Base-by-base conservation (phyloP, 1,140 invertebrate species). In the Hylyphantes graminicola region DNA sequence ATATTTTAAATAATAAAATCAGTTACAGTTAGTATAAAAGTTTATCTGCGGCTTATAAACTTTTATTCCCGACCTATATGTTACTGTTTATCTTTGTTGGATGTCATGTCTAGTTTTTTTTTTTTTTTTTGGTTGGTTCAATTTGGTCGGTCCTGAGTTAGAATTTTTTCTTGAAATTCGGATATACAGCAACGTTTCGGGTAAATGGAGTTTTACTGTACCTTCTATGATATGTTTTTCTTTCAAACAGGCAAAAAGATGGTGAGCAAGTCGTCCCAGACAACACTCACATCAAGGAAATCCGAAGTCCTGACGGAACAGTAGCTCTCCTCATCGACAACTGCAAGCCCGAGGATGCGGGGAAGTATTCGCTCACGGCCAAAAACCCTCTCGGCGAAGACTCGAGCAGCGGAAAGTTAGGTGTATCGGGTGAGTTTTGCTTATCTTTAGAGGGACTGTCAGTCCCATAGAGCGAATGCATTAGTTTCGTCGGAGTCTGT, bases 281-380 rank as follows among this genome's bases (percentile, higher is more conserved):
- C 63, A 55, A 73, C 13, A 17, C 55, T 6, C 78, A 86, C 55
- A 59, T 85, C 15, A 88, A 87, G 79, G 81, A 87, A 17, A 86
- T 87, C 11, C 63, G 86, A n/a, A 87, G 87, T 21, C 83, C 87
- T 10, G 87, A 90, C 73, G 88, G 87, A 15, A 88, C 88, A 50
- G 87, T 90, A 74, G 89, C 87, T 59, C 70, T 92, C 54, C 88
- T 90, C 13, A 91, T 92, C 72, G 88, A 89, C 55, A 85, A 90
- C 35, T 89, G 90, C 10, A 87, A 81, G n/a, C 87, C 88, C 50
- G 88, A 88, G 50, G 90, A 90, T 86, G 88, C 88, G 65, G 90
- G 90, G 9, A 89, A 89, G 73, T 91, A 90, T 86, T 86, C 82
- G 12, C 89, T 89, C 84, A 86, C 83, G 19, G 89, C 88, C 48